Percentiles rank a stretch among this genome's conserved stretches.
Conservation (phyloP, 2,888 invertebrate genomes). For the Chirona hameri region DNA sequence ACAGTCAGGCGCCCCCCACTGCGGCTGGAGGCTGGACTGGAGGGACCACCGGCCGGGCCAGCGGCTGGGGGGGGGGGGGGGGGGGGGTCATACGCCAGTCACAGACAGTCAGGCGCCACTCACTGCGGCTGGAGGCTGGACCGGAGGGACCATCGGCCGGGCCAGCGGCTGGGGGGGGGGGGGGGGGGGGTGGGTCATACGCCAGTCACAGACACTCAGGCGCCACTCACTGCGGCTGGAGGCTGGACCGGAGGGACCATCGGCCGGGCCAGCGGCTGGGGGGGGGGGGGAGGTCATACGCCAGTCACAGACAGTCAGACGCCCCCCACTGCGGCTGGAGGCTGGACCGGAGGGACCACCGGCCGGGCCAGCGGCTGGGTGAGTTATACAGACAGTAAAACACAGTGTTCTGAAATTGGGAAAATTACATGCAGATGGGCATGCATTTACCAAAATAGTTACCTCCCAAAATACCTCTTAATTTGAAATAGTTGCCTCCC, state of each 20-base stretch:
- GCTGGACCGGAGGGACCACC: not conserved
- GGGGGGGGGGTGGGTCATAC: too few species aligned
- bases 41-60: not conserved
- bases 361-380: not conserved
- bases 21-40: not conserved
- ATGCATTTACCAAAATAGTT: too few species aligned
- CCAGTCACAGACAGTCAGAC: constrained; percentile 47
- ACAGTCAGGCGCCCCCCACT: constrained; percentile 64
- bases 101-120: constrained; percentile 57
- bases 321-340: constrained; percentile 69
- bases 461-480: too few species aligned
- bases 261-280: not conserved
- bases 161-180: not conserved
- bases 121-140: constrained; percentile 55
- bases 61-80: not conserved
- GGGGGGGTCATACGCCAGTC: too few species aligned
- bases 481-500: too few species aligned
- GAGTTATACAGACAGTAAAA: not conserved
- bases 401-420: too few species aligned
- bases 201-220: too few species aligned
- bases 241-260: not conserved
- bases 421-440: too few species aligned
- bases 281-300: too few species aligned
- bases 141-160: not conserved
- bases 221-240: constrained; percentile 72